Evolutionary conservation across 2,113 vertebrate genomes (phyloP).

Genomic region (Megalops atlanticus): DNA sequence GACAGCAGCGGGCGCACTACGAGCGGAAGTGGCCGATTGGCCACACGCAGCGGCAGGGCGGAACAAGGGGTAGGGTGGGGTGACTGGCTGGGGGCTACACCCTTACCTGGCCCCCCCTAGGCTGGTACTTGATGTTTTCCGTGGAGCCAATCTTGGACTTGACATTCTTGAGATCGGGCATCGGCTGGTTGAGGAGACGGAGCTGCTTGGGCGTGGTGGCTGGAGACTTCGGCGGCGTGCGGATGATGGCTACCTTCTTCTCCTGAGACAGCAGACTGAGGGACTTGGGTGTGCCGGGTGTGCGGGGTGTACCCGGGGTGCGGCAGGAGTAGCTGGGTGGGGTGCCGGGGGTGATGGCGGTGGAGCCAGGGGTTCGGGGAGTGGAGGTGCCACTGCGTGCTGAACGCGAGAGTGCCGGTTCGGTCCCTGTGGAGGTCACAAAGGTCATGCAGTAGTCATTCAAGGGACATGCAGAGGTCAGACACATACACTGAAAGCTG

Average conservation of each 20-base stretch:
- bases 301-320: constrained; percentile 86
- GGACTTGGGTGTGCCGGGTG: constrained; percentile 89
- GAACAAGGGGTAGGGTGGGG: not conserved
- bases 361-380: constrained; percentile 90
- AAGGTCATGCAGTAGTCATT: constrained; percentile 18
- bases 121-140: constrained; percentile 97
- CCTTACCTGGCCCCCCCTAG: constrained; percentile 94
- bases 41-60: not conserved
- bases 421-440: constrained; percentile 69
- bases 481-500: not conserved
- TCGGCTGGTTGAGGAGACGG: constrained; percentile 90
- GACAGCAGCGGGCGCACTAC: not conserved
- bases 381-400: constrained; percentile 95
- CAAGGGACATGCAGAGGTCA: fast-evolving
- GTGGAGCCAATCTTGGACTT: constrained; percentile 96
- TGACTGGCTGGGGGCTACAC: not conserved
- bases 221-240: constrained; percentile 95
- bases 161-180: constrained; percentile 96
- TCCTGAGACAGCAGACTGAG: constrained; percentile 90
- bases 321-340: constrained; percentile 93
- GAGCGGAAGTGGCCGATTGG: not conserved
- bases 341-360: constrained; percentile 90
- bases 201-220: constrained; percentile 91
- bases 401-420: constrained; percentile 86
- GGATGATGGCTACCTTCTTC: constrained; percentile 91